Percentiles rank a stretch among this genome's conserved stretches.
These are phyloP conservation scores for Trachelus tabidus DNA, from an alignment of 2,888 invertebrate genomes.

Conservation along the genomic window DNA sequence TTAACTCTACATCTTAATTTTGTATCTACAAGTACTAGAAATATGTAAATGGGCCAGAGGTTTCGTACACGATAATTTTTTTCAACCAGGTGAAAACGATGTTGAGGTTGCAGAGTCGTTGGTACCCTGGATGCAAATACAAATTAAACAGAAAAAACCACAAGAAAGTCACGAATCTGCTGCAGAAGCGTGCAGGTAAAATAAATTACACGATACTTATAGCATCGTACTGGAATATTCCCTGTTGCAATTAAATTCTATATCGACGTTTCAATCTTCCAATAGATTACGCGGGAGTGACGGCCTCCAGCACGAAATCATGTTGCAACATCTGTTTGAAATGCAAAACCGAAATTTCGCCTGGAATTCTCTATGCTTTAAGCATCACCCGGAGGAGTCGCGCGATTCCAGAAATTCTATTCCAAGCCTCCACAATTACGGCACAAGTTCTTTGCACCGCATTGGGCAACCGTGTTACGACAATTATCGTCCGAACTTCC, in stretches of 20 bases:
- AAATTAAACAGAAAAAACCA: constrained; percentile 39
- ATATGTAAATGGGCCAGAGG: neutral
- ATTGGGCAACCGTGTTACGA: constrained; percentile 38
- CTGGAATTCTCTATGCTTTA: constrained; percentile 52
- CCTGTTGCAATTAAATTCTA: neutral
- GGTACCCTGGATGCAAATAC: constrained; percentile 47
- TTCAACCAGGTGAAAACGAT: constrained; percentile 73
- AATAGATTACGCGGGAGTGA: constrained; percentile 43
- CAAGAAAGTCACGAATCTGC: constrained; percentile 34
- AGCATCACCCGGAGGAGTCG: constrained; percentile 48
- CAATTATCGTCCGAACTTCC: constrained; percentile 32
- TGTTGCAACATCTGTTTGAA: constrained; percentile 71
- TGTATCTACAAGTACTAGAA: neutral
- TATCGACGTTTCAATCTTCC: neutral
- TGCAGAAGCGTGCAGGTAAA: constrained; percentile 45
- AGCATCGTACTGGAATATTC: too few relatives aligned
- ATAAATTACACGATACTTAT: neutral
- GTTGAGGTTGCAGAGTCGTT: constrained; percentile 73
- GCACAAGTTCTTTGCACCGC: constrained; percentile 46
- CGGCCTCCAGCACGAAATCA: constrained; percentile 69
- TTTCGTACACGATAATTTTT: constrained; percentile 15
- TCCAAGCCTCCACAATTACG: constrained; percentile 39
- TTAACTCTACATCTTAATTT: neutral
- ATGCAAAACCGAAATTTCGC: constrained; percentile 63
- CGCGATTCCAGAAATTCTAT: constrained; percentile 37